Evolutionary conservation across 2,113 vertebrate genomes (phyloP).

Genomic region (Phasianus colchicus): DNA sequence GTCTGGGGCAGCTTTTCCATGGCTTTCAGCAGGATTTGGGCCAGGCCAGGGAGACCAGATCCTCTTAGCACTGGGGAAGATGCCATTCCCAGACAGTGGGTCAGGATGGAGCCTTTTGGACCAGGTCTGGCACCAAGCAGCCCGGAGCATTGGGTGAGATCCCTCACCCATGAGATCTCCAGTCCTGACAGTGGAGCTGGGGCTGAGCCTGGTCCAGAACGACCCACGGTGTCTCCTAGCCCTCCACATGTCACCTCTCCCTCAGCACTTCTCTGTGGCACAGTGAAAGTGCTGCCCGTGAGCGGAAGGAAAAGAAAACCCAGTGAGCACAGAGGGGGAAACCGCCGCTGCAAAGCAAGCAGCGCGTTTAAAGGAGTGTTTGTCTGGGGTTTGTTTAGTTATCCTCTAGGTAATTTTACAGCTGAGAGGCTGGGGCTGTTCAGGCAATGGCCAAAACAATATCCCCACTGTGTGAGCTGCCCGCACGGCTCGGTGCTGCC

Average conservation of each 20-base stretch:
- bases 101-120: neutral
- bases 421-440: slow-evolving; percentile 55
- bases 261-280: neutral
- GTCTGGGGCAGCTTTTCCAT: neutral
- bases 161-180: fast-evolving
- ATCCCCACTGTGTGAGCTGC: slow-evolving; percentile 69
- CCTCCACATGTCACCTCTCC: fast-evolving
- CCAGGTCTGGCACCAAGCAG: fast-evolving
- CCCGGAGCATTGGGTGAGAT: too few species aligned
- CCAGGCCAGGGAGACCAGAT: neutral
- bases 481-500: neutral
- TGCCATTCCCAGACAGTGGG: fast-evolving
- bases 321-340: slow-evolving; percentile 37
- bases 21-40: neutral
- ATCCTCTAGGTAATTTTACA: slow-evolving; percentile 76
- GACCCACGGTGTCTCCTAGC: neutral
- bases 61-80: neutral
- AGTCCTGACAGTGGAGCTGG: neutral
- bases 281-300: neutral
- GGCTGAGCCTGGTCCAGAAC: neutral
- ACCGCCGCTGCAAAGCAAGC: slow-evolving; percentile 64
- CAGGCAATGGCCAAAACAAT: slow-evolving; percentile 69
- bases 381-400: slow-evolving; percentile 76
- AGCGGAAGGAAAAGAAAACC: slow-evolving; percentile 21
- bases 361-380: slow-evolving; percentile 69